Conservation (phyloP, 1,140 invertebrate genomes). For the Kradibia gibbosae region DNA sequence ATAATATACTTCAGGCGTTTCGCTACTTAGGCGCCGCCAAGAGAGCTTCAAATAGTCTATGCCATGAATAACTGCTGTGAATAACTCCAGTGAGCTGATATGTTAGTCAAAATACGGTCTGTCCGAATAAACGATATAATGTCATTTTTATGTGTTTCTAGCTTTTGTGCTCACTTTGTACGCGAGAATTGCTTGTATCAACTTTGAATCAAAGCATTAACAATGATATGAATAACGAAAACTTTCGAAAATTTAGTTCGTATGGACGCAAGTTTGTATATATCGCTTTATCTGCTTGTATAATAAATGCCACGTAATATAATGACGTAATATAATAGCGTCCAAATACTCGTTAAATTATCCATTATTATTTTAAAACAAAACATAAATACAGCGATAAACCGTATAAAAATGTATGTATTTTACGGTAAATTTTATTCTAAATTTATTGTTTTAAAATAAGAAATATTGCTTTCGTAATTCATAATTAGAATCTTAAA, state of each 20-base stretch:
- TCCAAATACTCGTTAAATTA: not conserved
- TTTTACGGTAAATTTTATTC: not conserved
- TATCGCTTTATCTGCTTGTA: not conserved
- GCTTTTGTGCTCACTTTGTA: not conserved
- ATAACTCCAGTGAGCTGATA: not conserved
- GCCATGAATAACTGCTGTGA: not conserved
- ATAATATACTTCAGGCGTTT: not conserved
- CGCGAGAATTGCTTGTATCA: not conserved
- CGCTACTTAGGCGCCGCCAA: not conserved
- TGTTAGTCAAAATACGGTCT: not conserved
- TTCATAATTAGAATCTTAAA: not conserved
- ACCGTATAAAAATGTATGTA: not conserved
- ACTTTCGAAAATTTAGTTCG: not conserved
- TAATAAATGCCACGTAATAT: not conserved
- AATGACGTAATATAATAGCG: no score
- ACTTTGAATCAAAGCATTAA: not conserved
- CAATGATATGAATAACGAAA: not conserved
- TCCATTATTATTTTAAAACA: not conserved
- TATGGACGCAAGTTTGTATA: not conserved
- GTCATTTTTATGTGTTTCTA: not conserved
- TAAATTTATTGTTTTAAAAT: not conserved
- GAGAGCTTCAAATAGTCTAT: not conserved
- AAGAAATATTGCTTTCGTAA: not conserved
- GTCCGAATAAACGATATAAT: not conserved
- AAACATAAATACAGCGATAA: not conserved